Evolutionary conservation across 1,140 invertebrate species (phyloP).

Genomic region (Drosophila biarmipes): DNA sequence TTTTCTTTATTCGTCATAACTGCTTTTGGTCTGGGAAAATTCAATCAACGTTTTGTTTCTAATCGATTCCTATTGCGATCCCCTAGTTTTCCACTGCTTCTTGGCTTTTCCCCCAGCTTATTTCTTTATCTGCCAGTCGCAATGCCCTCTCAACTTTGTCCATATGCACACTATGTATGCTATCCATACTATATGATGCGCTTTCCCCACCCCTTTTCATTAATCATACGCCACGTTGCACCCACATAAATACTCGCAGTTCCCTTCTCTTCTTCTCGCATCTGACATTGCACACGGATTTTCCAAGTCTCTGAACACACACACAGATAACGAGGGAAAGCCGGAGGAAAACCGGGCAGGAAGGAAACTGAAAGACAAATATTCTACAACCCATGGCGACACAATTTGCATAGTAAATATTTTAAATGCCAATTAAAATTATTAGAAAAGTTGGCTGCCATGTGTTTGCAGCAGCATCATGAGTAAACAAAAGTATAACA

Average conservation of each 20-base stretch:
- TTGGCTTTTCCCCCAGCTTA: conserved; percentile 23
- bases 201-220: conserved; percentile 53
- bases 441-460: conserved; percentile 36
- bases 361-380: conserved; percentile 21
- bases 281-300: conserved; percentile 76
- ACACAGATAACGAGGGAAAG: conserved; percentile 7
- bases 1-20: conserved; percentile 31
- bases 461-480: conserved; percentile 16
- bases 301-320: conserved; percentile 74
- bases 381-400: conserved; percentile 18
- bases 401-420: conserved; percentile 44
- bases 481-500: conserved; percentile 14
- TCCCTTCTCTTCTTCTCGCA: conserved; percentile 25
- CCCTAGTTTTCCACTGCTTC: conserved; percentile 9
- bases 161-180: conserved; percentile 20
- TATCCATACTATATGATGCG: neutral
- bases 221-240: conserved; percentile 80
- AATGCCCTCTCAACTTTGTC: conserved; percentile 19
- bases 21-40: conserved; percentile 65
- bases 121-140: conserved; percentile 33
- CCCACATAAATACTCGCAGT: conserved; percentile 53
- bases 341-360: conserved; percentile 15
- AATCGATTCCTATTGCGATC: conserved; percentile 65
- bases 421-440: conserved; percentile 61
- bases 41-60: conserved; percentile 74